Evolutionary conservation across 2,888 invertebrate genomes (phyloP), one percentile per base, ranked within the genome.

Genomic region (Eilema griseolum): DNA sequence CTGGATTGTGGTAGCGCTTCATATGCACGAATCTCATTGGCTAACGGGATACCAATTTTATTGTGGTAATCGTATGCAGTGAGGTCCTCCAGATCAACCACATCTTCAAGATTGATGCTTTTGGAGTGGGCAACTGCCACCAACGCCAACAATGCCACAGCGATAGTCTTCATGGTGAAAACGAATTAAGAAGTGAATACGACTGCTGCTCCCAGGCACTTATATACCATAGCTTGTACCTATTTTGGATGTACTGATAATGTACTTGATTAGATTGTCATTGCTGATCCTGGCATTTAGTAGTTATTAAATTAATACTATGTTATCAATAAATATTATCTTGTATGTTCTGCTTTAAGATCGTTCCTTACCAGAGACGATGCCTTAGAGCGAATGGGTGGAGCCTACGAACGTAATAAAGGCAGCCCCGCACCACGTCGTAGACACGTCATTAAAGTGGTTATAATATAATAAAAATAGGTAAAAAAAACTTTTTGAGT

Each of bases 21-120:
- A 24, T 70, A 73, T 71, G 74, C 61, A 20, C 72, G 77, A 66
- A 24, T 81, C 71, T 69, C 68, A 7, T 76, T 70, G 31, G 83
- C 85, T 60, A 76, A 62, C 24, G 82, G 82, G 24, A 81, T 74
- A 66, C 81, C 84, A 41, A 79, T 63, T 67, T 71, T 80, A 52
- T 66, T 46, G 46, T 77, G 69, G 66, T 84, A 86, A 14, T 79
- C 80, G 24, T 72, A 81, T 3, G 85, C 85, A 14, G 83, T 79
- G 66, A 74, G 75, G 62, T 73, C 70, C 26, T 79, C 76, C 16
- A 69, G 66, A 26, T 72, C 73, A 14, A 79, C 71, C 12, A 78
- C 56, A 41, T 71, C 73, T 66, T 71, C 67, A 26, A 70, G 52
- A 60, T 79, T 67, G 26, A 75, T 57, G 64, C 70, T 74, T 64